Evolutionary conservation across 2,888 invertebrate genomes (phyloP), one percentile per base, ranked within the genome.

Genomic region (Fabriciana adippe): DNA sequence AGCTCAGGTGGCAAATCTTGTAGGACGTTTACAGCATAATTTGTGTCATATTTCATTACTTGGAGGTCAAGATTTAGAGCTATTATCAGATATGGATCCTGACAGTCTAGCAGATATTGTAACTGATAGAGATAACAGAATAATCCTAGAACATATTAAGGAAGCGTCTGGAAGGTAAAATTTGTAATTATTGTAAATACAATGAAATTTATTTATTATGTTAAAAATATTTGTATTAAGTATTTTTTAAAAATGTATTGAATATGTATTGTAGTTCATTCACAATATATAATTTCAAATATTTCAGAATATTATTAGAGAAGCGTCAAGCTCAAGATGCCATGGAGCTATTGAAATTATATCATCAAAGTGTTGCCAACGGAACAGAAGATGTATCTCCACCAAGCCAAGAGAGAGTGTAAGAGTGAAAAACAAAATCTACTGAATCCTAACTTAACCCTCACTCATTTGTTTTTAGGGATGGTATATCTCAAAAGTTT

Each of bases 11-110:
- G 95, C 95, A n/a, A 95, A 94, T 76, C 88, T 96, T 57, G 96
- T 96, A n/a, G 96, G 95, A 47, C 94, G 96, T 75, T 93, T 97
- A 69, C 96, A 96, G 82, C 95, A 95, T 78, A 97, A 97, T 86
- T 93, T 97, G 53, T 96, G 97, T 79, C 97, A 97, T 84, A 96
- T 97, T 78, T 97, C 97, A 6, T 92, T 97, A 66, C 94, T 97
- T 71, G 96, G 96, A 71, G 97, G 97, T 71, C 95, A 96, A 72
- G 97, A 97, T 81, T 89, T 97, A 83, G 97, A 97, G 82, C 93
- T 97, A 26, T 91, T 97, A 55, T 96, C 97, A 70, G 97, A 97
- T 82, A 97, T 97, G 97, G 97, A 97, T 88, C 97, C 97, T 8
- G 97, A 97, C 74, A 97, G 96, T 73, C 93, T 97, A 78, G 96